Conservation (phyloP, 2,797 vertebrate genomes). For the Enteromius viviparus region DNA sequence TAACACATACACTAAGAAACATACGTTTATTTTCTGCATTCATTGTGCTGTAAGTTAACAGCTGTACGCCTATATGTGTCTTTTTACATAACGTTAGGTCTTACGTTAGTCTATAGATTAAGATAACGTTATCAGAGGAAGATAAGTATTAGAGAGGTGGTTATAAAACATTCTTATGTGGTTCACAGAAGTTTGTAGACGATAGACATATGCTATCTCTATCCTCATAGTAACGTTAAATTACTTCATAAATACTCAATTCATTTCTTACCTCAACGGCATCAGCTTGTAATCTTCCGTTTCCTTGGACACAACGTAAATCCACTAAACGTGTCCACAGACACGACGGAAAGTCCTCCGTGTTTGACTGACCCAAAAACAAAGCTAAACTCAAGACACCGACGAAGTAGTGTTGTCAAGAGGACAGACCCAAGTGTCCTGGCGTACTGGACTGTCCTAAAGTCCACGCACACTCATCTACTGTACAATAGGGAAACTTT, state of each 20-base stretch:
- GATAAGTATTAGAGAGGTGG: not conserved
- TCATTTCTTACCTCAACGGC: conserved; percentile 15
- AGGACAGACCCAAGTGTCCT: not conserved
- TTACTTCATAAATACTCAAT: not conserved
- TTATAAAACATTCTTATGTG: not conserved
- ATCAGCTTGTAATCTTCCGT: conserved; percentile 15
- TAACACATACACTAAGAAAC: not conserved
- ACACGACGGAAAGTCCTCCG: not conserved
- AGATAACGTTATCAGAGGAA: not conserved
- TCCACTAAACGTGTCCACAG: conserved; percentile 15
- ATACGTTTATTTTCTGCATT: not conserved
- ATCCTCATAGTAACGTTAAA: too few relatives aligned
- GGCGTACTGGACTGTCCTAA: not conserved
- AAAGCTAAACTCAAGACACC: not conserved
- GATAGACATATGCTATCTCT: not conserved
- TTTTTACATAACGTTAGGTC: not conserved
- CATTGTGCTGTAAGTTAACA: not conserved
- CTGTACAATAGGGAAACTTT: conserved; percentile 57
- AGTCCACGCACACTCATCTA: conserved; percentile 42
- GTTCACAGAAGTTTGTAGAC: not conserved
- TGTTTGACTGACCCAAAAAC: conserved; percentile 5
- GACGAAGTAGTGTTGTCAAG: not conserved
- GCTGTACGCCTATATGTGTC: not conserved
- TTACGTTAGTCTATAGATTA: not conserved
- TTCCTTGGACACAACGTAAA: conserved; percentile 30